These are phyloP conservation scores for Cataglyphis albicans DNA, from an alignment of 2,888 invertebrate species.

Conservation along the genomic window DNA sequence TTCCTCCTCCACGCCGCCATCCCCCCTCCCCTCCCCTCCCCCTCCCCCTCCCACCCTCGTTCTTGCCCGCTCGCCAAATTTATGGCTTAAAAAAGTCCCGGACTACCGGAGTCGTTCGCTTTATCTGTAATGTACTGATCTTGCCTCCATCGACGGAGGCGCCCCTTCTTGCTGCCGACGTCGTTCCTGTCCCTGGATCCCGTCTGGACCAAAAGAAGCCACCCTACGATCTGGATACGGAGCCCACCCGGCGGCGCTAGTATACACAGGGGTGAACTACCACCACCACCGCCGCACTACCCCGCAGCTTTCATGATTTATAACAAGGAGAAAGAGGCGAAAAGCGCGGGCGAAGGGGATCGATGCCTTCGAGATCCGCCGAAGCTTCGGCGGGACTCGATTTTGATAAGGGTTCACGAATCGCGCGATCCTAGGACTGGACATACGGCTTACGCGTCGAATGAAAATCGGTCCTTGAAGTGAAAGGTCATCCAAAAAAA, in stretches of 20 bases:
- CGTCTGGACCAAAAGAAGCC: conserved; percentile 72
- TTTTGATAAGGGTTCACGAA: conserved; percentile 75
- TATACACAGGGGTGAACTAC: conserved; percentile 73
- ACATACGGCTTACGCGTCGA: conserved; percentile 60
- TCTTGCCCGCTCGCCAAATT: conserved; percentile 78
- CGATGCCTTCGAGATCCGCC: conserved; percentile 61
- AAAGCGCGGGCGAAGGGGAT: conserved; percentile 59
- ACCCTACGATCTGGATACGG: conserved; percentile 74
- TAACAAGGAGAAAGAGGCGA: conserved; percentile 69
- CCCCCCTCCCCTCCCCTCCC: not conserved
- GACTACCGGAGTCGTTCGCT: conserved; percentile 81
- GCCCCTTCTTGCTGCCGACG: conserved; percentile 62
- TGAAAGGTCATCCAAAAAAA: conserved; percentile 14
- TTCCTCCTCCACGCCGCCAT: not conserved
- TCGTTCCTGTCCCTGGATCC: conserved; percentile 64
- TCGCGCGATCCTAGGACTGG: conserved; percentile 65
- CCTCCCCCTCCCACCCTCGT: conserved; percentile 45
- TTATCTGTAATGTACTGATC: conserved; percentile 86
- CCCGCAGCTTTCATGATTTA: conserved; percentile 82
- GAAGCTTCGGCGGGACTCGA: conserved; percentile 63
- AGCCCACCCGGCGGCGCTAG: conserved; percentile 67
- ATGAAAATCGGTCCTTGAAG: conserved; percentile 28
- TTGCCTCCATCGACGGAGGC: conserved; percentile 81
- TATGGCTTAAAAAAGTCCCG: conserved; percentile 86
- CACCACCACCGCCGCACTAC: conserved; percentile 49